Evolutionary conservation across 2,797 vertebrate genomes (phyloP), one percentile per base, ranked within the genome.

Genomic region (Orestias chungarensis): DNA sequence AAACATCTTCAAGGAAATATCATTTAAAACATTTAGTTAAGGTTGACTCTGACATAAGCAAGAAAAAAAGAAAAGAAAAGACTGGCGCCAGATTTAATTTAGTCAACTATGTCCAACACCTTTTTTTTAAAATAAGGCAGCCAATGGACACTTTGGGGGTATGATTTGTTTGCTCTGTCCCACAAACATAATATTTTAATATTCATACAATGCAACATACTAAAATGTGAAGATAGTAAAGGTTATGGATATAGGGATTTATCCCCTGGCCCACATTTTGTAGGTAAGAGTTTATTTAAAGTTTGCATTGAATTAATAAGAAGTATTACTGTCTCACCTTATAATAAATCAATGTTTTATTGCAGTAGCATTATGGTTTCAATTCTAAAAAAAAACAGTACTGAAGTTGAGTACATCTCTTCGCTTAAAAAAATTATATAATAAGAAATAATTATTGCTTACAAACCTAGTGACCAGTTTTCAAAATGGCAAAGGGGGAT

Each of bases 11-110:
- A 62, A 25, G 57, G 7, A 38, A 33, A 27, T 15, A 8, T 62
- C 3, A 35, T 49, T 10, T 18, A 23, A 33, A 73, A 71, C 23
- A 57, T 67, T 27, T 71, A 49, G 70, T 29, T 49, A 35, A 50
- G 23, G 3, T 33, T 74, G 11, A 0, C 9, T 55, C 33, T 62
- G 27, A 62, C 17, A 25, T 20, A 25, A n/a, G n/a, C n/a, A 50
- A 50, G 23, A 20, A 50, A 18, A 11, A 0, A 52, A 3, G 38
- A 33, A 11, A 25, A 59, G 40, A 62, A n/a, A 15, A 7, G 23
- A 14, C 12, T 40, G 59, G 42, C 40, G 7, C 35, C 35, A 38
- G 12, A 62, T 62, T 40, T 62, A 1, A 35, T 8, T 62, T 40
- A n/a, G 35, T n/a, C 6, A 62, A 62, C n/a, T n/a, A n/a, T 40